Conservation (phyloP, 2,113 vertebrate genomes). For the Alethe diademata region DNA sequence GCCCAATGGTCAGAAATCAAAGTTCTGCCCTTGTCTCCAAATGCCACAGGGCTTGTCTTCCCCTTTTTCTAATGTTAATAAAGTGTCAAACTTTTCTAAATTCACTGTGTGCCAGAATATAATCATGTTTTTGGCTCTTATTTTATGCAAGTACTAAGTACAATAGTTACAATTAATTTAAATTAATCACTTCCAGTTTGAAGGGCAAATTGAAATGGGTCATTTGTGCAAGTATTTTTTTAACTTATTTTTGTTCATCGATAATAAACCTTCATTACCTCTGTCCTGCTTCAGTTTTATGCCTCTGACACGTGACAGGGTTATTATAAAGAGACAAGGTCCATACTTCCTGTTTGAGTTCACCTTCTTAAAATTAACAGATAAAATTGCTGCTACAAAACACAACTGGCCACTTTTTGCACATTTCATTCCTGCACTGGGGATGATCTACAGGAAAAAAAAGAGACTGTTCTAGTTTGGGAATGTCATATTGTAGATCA, state of each 20-base stretch:
- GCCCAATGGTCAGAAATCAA: neutral
- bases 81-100: neutral
- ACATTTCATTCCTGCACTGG: neutral
- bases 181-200: neutral
- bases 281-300: neutral
- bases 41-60: neutral
- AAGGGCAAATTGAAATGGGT: neutral
- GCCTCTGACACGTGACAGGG: neutral
- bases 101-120: neutral
- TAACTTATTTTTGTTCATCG: neutral
- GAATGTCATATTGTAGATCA: neutral
- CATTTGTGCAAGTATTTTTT: neutral
- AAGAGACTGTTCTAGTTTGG: neutral
- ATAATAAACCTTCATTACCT: neutral
- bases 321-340: neutral
- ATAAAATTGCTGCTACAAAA: neutral
- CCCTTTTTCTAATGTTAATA: neutral
- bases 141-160: neutral
- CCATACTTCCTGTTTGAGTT: neutral
- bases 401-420: neutral
- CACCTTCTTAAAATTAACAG: fast-evolving
- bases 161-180: neutral
- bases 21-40: neutral
- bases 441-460: neutral
- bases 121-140: neutral